Conservation (phyloP, 2,888 invertebrate species). For the Tenthredo scrophulariae region DNA sequence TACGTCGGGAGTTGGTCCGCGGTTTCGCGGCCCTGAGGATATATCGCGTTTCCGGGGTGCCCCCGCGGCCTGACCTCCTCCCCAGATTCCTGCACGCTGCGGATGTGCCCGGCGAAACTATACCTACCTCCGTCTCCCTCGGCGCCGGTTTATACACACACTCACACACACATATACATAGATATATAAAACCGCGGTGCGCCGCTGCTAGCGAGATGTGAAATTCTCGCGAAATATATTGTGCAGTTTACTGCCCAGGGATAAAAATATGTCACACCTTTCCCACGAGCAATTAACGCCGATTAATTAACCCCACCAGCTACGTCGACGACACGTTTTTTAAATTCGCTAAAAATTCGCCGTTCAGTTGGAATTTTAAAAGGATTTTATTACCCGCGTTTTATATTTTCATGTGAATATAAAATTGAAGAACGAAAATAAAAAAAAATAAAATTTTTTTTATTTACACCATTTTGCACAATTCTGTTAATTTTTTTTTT, state of each 20-base stretch:
- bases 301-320: conserved; percentile 29
- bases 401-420: neutral
- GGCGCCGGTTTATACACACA: conserved; percentile 16
- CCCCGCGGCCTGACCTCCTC: conserved; percentile 63
- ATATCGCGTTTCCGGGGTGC: conserved; percentile 70
- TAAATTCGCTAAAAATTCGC: neutral
- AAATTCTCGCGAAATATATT: neutral
- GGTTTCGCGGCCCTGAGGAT: conserved; percentile 59
- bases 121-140: conserved; percentile 35
- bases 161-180: neutral
- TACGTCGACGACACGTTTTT: conserved; percentile 9
- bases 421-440: no score
- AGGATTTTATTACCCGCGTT: neutral
- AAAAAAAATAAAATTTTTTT: neutral
- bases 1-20: conserved; percentile 39
- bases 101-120: conserved; percentile 56
- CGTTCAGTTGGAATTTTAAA: neutral
- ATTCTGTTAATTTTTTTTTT: neutral
- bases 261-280: conserved; percentile 34
- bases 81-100: conserved; percentile 67
- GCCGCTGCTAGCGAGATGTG: neutral
- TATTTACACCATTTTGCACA: neutral
- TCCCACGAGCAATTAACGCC: conserved; percentile 35
- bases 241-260: neutral
- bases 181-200: neutral